Base-by-base conservation (phyloP, 2,797 vertebrate species). In the Jordanella pulchra region DNA sequence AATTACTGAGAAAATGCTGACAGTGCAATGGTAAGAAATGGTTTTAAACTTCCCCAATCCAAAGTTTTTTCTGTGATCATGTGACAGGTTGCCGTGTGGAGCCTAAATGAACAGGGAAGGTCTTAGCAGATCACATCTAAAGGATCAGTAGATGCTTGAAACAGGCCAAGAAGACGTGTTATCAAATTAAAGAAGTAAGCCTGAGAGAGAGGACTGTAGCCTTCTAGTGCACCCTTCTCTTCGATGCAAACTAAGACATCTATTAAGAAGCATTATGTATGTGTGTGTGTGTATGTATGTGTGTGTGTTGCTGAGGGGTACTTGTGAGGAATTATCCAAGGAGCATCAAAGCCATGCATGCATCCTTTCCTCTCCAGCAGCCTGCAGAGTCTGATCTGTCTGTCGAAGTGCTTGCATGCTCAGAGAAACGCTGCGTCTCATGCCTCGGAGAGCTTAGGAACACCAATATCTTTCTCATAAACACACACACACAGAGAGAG, bases 331-430 rank as follows among this genome's bases (percentile, higher is more conserved):
- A 87, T 89, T 82, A 87, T 89, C 88, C 81, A 79, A 85, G 80
- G 83, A 86, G 82, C 75, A 79, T 84, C 83, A 88, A 90, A 92
- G 87, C 89, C 85, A 91, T 90, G 87, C 93, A 92, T 81, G 67
- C 80, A 84, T 87, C 83, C 80, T 84, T 80, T 73, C 74, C 76
- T 32, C 80, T 86, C 78, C 87, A 66, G 82, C 18, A 75, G 76
- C 78, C 83, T 75, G 85, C 70, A 48, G 58, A 65, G 69, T 69
- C 76, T 73, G 85, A 83, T 78, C 77, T 69, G 84, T 50, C 44
- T 69, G 84, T 50, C 44, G 69, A 17, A 50, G 80, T 48, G 72
- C 58, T 85, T 61, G n/a, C 86, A 90, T 87, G 88, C 87, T 77
- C 64, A 81, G 69, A 74, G 77, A 80, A 75, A 87, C 78, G 73